A percentile compares a stretch with the other conserved stretches of the same genome.
phyloP scores from a whole-genome alignment of 2,797 vertebrate species.

The Sebastes wilsoni region DNA sequence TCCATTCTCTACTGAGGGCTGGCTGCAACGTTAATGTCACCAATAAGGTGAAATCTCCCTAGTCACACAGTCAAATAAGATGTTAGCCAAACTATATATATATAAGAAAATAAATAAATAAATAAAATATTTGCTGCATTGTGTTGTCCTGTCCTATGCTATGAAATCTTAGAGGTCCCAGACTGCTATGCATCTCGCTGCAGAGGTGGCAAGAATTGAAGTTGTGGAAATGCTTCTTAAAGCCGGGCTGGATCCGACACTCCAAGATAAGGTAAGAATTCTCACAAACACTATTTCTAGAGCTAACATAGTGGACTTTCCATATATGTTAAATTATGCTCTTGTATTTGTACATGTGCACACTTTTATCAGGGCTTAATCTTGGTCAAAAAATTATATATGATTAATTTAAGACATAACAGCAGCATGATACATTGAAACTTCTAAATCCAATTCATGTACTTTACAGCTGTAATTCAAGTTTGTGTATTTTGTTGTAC shows the following conservation, averaged over 20 bases:
- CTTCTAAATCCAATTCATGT: neutral
- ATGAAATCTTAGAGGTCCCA: conserved; percentile 83
- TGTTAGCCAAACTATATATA: neutral
- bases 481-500: conserved; percentile 6
- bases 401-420: neutral
- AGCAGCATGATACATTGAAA: neutral
- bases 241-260: conserved; percentile 82
- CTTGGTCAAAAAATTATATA: neutral
- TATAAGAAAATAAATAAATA: neutral
- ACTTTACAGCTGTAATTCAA: neutral
- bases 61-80: neutral
- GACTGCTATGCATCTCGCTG: conserved; percentile 88
- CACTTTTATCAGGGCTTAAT: neutral
- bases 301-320: neutral
- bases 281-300: neutral
- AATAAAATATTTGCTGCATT: neutral
- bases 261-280: conserved; percentile 83
- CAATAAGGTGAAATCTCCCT: conserved; percentile 77
- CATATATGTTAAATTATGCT: neutral
- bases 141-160: neutral
- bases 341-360: neutral
- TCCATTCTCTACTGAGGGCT: conserved; percentile 84
- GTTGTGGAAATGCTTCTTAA: conserved; percentile 89
- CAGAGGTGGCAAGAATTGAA: conserved; percentile 88
- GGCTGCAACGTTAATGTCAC: conserved; percentile 81